Conservation (phyloP, 2,113 vertebrate species). For the Aythya baeri region DNA sequence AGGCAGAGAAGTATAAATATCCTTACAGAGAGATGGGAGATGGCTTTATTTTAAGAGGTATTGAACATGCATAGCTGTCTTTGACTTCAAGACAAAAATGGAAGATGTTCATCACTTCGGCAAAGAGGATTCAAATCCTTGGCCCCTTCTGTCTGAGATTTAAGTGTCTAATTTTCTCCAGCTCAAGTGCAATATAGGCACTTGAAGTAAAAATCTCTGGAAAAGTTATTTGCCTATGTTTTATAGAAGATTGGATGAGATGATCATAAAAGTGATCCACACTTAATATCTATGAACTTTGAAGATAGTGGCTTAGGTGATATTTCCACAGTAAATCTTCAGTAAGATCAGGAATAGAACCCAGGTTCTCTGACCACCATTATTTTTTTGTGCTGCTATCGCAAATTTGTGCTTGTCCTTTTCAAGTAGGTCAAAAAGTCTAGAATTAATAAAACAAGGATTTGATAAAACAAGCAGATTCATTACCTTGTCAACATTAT, state of each 20-base stretch:
- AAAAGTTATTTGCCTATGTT: constrained; percentile 46
- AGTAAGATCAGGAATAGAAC: background rate
- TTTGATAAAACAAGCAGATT: background rate
- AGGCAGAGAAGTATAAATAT: constrained; percentile 29
- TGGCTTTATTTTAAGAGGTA: background rate
- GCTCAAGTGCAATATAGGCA: constrained; percentile 6
- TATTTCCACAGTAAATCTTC: constrained; percentile 36
- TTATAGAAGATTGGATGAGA: constrained; percentile 9
- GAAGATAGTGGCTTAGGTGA: constrained; percentile 17
- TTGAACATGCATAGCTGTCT: constrained; percentile 4
- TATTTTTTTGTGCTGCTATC: constrained; percentile 5
- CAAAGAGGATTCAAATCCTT: constrained; percentile 40
- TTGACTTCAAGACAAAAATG: constrained; percentile 26
- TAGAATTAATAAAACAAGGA: background rate
- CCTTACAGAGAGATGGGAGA: background rate
- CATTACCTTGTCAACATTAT: background rate
- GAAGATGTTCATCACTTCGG: constrained; percentile 32
- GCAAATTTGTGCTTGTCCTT: background rate
- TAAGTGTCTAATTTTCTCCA: constrained; percentile 52
- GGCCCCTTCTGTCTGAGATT: constrained; percentile 30
- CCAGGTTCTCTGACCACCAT: background rate
- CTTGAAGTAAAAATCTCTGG: background rate
- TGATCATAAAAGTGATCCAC: constrained; percentile 50
- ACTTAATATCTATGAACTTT: constrained; percentile 58
- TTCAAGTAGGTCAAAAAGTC: background rate